Conservation (phyloP, 2,888 invertebrate species). For the Idaea aversata region DNA sequence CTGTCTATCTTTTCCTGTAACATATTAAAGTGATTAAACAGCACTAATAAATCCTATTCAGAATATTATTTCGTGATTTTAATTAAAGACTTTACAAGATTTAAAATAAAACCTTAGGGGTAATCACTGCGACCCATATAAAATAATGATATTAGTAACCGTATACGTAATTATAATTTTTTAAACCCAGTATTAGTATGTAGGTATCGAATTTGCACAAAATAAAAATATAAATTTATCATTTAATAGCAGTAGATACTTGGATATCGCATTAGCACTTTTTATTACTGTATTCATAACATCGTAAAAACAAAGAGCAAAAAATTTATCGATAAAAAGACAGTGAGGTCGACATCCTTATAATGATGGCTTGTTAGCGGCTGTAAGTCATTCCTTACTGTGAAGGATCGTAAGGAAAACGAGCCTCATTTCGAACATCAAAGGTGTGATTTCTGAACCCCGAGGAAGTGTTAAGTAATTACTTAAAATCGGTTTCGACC, state of each 20-base stretch:
- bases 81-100: not conserved
- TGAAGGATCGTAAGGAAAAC: constrained; percentile 54
- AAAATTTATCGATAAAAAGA: constrained; percentile 59
- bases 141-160: not conserved
- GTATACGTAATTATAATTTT: not conserved
- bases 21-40: not conserved
- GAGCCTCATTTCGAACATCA: constrained; percentile 67
- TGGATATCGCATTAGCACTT: constrained; percentile 21
- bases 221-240: constrained; percentile 6
- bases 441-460: constrained; percentile 72
- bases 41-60: not conserved
- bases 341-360: constrained; percentile 63
- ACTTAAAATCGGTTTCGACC: constrained; percentile 58
- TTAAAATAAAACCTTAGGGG: not conserved
- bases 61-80: not conserved
- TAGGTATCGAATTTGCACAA: constrained; percentile 1
- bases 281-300: constrained; percentile 29
- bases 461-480: constrained; percentile 71
- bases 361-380: constrained; percentile 74
- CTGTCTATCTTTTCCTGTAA: too few species aligned
- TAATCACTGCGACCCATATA: not conserved
- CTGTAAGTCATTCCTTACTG: constrained; percentile 64
- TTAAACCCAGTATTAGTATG: not conserved
- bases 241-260: constrained; percentile 12
- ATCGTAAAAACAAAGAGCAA: constrained; percentile 46